Conservation (phyloP, 2,797 vertebrate genomes). For the Erithacus rubecula region DNA sequence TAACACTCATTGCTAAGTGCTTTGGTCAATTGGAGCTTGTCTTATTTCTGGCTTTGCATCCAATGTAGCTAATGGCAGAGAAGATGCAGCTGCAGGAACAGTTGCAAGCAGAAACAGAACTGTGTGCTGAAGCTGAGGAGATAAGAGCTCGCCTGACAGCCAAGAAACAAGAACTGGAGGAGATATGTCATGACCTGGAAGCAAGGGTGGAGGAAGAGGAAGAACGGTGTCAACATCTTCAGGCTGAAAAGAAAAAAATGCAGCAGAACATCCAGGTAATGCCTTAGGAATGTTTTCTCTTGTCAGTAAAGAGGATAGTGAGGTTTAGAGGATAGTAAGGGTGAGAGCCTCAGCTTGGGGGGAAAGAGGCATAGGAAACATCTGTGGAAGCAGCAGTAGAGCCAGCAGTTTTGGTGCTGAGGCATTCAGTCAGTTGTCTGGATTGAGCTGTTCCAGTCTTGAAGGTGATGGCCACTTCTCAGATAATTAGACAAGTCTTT, state of each 20-base stretch:
- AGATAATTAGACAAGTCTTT: background rate
- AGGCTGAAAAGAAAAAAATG: constrained; percentile 93
- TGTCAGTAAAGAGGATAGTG: background rate
- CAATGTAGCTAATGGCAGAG: constrained; percentile 84
- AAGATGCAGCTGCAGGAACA: constrained; percentile 97
- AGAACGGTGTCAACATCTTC: constrained; percentile 88
- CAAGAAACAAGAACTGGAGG: constrained; percentile 96
- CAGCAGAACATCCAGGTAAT: constrained; percentile 93
- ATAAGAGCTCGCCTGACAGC: constrained; percentile 91
- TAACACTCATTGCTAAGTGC: background rate
- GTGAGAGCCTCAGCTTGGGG: background rate
- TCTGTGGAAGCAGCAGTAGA: background rate
- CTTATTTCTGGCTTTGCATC: background rate
- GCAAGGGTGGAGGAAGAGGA: constrained; percentile 96
- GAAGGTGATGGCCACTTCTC: background rate
- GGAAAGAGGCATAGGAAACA: background rate
- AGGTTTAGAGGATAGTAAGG: background rate
- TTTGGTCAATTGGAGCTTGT: background rate
- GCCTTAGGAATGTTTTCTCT: background rate
- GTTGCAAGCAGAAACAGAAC: constrained; percentile 95
- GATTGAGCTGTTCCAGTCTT: background rate
- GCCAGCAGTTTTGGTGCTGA: background rate
- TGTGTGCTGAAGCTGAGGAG: constrained; percentile 96
- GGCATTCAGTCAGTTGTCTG: background rate
- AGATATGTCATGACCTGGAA: constrained; percentile 97